phyloP scores from a whole-genome alignment of 2,113 vertebrate genomes.

The Willisornis vidua region DNA sequence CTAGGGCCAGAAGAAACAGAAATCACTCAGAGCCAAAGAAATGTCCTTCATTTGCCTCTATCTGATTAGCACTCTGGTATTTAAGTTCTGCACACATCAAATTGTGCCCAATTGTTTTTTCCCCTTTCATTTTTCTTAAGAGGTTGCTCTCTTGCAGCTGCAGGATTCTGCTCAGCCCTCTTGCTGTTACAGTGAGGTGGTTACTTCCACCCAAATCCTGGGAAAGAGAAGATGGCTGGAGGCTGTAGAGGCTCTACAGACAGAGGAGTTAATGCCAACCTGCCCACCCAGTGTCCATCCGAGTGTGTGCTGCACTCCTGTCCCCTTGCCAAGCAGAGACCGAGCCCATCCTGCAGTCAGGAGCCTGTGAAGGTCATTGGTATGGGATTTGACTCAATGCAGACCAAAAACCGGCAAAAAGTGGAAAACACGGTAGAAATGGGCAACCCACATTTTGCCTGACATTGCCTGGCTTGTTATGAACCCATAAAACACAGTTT shows the following conservation, averaged over 20 bases:
- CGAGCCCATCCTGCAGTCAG: not conserved
- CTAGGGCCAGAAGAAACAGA: not conserved
- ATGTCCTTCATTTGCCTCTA: not conserved
- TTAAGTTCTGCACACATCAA: not conserved
- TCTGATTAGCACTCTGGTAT: not conserved
- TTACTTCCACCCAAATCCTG: not conserved
- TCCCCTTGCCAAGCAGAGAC: not conserved
- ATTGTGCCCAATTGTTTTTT: fast-evolving
- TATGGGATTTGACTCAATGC: not conserved
- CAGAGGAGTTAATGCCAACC: not conserved
- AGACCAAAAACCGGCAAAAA: not conserved
- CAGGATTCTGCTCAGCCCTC: not conserved
- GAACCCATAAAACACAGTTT: not conserved
- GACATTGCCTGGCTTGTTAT: not conserved
- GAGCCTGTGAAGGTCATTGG: not conserved
- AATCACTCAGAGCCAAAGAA: not conserved
- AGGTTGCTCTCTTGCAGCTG: not conserved
- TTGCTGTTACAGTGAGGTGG: not conserved
- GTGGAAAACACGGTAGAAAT: not conserved
- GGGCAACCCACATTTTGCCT: not conserved
- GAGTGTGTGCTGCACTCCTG: not conserved
- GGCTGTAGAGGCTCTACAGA: not conserved
- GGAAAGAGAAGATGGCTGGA: not conserved
- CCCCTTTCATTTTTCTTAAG: not conserved
- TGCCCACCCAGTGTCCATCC: not conserved